Base-by-base conservation (phyloP, 2,113 vertebrate species). In the Dromas ardeola region DNA sequence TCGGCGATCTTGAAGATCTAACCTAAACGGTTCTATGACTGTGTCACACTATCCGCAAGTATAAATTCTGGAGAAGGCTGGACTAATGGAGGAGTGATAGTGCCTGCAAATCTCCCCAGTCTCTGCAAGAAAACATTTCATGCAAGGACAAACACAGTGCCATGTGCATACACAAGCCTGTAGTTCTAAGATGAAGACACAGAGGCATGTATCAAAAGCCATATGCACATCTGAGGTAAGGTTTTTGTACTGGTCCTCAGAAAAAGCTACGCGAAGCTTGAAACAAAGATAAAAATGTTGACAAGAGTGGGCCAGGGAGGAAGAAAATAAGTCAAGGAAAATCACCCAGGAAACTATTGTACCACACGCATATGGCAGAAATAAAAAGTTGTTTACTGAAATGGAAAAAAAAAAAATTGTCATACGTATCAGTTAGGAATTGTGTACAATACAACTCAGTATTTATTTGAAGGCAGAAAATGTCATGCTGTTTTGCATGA, bases 291-390 rank as follows among this genome's bases (percentile, higher is more conserved):
- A 59, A 86, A 86, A 90, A 73, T 56, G 55, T 69, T 81, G 78
- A 92, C 69, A 96, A 95, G 67, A 82, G 56, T 65, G 26, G 11
- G 56, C 71, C 66, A 85, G 67, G 63, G 45, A 61, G 45, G 26
- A 18, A 82, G 89, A 97, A 97, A 96, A 78, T 15, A 79, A 80
- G 58, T 66, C 84, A 67, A 85, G 63, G 70, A 96, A 90, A 96
- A 95, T 97, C 74, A 96, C 77, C 74, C 84, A 96, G 94, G 95
- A 97, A 98, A 95, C 30, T 95, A 63, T 65, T 94, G 63, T 85
- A 82, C 91, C 56, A 96, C 40, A 63, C 4, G 5, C 25, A 36
- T 76, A 86, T 63, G 45, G 40, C 86, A 93, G 56, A 95, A 96
- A 73, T 45, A 36, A 63, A 86, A 81, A 71, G 56, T 67, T 91